phyloP scores from a whole-genome alignment of 2,113 vertebrate genomes.

The Mola mola region DNA sequence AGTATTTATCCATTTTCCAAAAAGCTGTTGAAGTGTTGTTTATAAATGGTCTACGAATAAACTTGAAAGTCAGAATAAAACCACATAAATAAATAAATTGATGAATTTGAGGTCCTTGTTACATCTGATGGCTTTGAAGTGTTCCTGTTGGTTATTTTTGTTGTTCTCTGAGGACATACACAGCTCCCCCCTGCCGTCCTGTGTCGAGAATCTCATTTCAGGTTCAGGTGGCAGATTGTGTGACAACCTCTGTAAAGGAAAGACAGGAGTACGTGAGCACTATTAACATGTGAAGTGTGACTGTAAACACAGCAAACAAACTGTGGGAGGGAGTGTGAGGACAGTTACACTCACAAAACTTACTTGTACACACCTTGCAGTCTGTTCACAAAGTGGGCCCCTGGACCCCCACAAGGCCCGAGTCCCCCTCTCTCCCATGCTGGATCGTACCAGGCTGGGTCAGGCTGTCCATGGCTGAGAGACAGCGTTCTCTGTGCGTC shows the following conservation, averaged over 20 bases:
- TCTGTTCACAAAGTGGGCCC: slow-evolving; percentile 1
- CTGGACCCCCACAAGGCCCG: background rate
- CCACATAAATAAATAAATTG: no score
- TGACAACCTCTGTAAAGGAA: background rate
- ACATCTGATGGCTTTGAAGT: no score
- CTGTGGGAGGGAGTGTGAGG: background rate
- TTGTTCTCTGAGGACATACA: background rate
- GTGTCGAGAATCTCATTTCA: background rate
- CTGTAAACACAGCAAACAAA: background rate
- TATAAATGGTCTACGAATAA: no score
- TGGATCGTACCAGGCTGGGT: slow-evolving; percentile 37
- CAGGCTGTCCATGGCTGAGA: slow-evolving; percentile 80
- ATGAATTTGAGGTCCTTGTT: background rate
- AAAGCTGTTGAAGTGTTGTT: no score
- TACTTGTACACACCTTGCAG: background rate
- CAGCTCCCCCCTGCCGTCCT: background rate
- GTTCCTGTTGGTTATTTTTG: background rate
- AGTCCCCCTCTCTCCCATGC: background rate
- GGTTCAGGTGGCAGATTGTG: background rate
- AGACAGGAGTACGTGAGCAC: background rate
- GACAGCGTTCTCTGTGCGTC: slow-evolving; percentile 79
- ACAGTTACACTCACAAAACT: no score
- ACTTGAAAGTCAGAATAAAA: no score
- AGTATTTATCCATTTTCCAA: no score
- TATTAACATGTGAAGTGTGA: background rate